phyloP scores from a whole-genome alignment of 2,113 vertebrate species.

The Otus sunia region DNA sequence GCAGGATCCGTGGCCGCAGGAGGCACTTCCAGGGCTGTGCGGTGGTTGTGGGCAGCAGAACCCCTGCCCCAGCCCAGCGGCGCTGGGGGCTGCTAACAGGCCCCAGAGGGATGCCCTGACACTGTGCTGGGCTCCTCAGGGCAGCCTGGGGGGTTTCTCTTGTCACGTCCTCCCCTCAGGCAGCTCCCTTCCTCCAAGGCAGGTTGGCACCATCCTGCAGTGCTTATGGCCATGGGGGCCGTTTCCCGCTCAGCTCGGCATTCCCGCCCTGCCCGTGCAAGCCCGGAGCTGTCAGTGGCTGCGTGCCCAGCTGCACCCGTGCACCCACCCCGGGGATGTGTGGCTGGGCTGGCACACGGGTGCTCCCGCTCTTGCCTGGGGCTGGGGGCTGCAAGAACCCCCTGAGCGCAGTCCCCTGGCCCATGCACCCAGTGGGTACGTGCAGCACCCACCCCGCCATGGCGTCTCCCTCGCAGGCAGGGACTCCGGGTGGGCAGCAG shows the following conservation, averaged over 20 bases:
- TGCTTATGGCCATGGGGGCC: background rate
- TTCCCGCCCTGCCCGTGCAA: background rate
- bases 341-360: background rate
- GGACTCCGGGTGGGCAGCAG: background rate
- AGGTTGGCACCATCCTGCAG: rapidly evolving
- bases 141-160: background rate
- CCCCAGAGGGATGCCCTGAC: background rate
- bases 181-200: background rate
- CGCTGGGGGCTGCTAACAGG: background rate
- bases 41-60: rapidly evolving
- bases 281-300: background rate
- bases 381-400: background rate
- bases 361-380: background rate
- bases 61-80: rapidly evolving
- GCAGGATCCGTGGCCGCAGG: rapidly evolving
- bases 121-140: rapidly evolving
- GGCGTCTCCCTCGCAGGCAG: background rate
- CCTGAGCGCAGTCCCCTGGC: rapidly evolving
- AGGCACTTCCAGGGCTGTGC: background rate
- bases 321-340: rapidly evolving
- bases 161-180: too few relatives aligned
- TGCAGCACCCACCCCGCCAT: background rate
- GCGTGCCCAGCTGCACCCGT: rapidly evolving
- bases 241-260: background rate
- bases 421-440: rapidly evolving